phyloP scores from a whole-genome alignment of 2,888 invertebrate genomes.

The Andrena chrysosceles region DNA sequence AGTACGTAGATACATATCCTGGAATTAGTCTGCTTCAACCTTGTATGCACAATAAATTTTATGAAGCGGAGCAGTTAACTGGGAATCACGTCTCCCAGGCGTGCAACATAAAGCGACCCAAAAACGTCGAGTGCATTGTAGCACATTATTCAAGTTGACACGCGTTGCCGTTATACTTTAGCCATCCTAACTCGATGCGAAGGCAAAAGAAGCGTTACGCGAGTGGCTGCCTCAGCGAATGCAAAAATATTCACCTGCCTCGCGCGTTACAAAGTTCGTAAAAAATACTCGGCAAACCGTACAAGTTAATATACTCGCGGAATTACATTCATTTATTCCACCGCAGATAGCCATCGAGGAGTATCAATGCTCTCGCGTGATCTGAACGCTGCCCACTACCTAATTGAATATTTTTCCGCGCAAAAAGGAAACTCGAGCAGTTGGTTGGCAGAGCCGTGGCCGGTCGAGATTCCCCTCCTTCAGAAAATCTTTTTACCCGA shows the following conservation, averaged over 20 bases:
- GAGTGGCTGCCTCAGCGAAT: not conserved
- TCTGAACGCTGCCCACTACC: not conserved
- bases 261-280: too few species aligned
- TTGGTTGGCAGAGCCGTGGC: not conserved
- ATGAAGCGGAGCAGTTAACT: too few species aligned
- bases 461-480: not conserved
- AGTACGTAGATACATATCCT: too few species aligned
- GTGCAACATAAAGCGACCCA: not conserved
- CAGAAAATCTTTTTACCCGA: constrained; percentile 8
- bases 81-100: constrained; percentile 1
- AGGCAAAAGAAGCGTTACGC: not conserved
- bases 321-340: not conserved
- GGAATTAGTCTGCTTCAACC: not conserved
- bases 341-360: not conserved
- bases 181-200: not conserved
- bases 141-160: not conserved
- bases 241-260: too few species aligned
- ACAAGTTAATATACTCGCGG: not conserved
- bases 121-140: not conserved
- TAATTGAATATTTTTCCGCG: constrained; percentile 8
- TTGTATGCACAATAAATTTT: too few species aligned
- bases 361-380: not conserved
- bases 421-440: not conserved
- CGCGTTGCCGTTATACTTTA: not conserved
- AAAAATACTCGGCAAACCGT: too few species aligned